Evolutionary conservation across 2,888 invertebrate species (phyloP).

Genomic region (Meiosimyza decipiens): DNA sequence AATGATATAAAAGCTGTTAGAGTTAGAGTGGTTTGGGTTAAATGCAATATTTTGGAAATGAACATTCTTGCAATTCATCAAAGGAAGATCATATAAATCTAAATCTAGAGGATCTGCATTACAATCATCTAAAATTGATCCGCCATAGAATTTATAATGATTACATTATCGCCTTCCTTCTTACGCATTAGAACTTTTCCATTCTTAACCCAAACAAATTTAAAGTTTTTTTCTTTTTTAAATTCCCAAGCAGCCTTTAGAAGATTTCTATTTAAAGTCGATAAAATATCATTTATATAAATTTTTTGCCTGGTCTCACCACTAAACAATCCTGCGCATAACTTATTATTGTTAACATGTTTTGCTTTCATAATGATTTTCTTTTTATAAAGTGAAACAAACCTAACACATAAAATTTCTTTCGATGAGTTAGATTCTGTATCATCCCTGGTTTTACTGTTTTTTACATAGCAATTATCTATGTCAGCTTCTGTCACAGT

Average conservation of each 20-base stretch:
- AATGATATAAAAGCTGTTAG: background rate
- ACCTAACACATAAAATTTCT: background rate
- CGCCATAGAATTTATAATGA: background rate
- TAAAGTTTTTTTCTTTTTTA: constrained; percentile 16
- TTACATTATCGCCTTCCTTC: constrained; percentile 3
- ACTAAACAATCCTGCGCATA: constrained; percentile 1
- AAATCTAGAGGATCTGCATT: no score
- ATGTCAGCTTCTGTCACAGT: background rate
- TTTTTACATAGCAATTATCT: background rate
- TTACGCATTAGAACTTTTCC: background rate
- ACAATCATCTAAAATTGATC: background rate
- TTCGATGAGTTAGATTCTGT: background rate
- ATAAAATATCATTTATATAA: constrained; percentile 7
- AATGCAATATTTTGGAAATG: constrained; percentile 3
- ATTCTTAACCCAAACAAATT: constrained; percentile 3
- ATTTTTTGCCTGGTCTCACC: background rate
- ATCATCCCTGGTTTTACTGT: background rate
- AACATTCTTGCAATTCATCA: constrained; percentile 7
- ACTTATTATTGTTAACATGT: background rate
- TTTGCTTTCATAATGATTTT: no score
- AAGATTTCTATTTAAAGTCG: background rate
- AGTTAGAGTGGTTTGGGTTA: background rate
- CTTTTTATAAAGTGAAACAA: background rate
- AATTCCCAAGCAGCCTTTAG: background rate
- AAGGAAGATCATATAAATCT: background rate